Base-by-base conservation (phyloP, 2,888 invertebrate species). In the Lypha dubia region DNA sequence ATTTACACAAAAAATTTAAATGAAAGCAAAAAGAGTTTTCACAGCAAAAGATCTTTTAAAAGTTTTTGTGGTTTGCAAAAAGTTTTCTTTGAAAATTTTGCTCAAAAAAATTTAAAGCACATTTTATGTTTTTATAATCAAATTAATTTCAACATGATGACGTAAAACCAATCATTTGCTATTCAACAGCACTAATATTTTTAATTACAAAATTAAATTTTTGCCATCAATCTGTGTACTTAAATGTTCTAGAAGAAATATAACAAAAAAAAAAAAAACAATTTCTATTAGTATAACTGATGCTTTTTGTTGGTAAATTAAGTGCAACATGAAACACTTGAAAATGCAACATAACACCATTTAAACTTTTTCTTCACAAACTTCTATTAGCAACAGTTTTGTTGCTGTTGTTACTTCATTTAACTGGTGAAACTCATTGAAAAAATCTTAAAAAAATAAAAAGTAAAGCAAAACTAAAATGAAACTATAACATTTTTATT, bases 261-360 rank as follows among this genome's bases (percentile, higher is more conserved):
- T n/a, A n/a, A n/a, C n/a, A n/a, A n/a, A n/a, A n/a, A n/a, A 71
- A 46, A 46, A 62, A 79, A 51, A 22, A 28, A 4, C 28, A n/a
- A n/a, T n/a, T 38, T 3, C 8, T 68, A 68, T 68, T 74, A 68
- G 68, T 75, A 60, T 79, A 84, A 79, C 67, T 80, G 80, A 44
- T 76, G 17, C 44, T 63, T 51, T 84, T 84, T 80, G 67, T 74
- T 80, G 71, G 32, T 79, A 79, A 81, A 84, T 84, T 81, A 84
- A 81, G 81, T 77, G 73, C 68, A 81, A 84, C 77, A 84, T 70
- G 70, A 74, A 84, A 58, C 81, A 81, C 74, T 84, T 81, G 84
- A 81, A 81, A 84, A 77, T 77, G 74, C 77, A 81, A 74, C 77
- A 77, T 74, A 84, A 84, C 77, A 84, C 81, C 77, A 84, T 74